Conservation (phyloP, 2,113 vertebrate genomes). For the Barnardius zonarius region DNA sequence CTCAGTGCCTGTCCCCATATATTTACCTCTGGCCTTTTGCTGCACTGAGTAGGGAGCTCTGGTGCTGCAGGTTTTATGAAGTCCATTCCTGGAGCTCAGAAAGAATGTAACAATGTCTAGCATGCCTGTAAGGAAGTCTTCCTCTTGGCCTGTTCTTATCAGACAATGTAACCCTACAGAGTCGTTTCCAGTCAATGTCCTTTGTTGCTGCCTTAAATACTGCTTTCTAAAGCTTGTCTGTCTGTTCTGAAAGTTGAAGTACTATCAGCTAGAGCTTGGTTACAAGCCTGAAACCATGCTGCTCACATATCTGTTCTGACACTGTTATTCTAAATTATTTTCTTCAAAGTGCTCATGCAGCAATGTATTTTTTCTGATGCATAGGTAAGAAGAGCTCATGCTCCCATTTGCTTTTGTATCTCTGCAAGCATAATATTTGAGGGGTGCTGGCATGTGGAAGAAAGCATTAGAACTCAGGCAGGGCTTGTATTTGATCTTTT, state of each 20-base stretch:
- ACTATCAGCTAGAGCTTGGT: neutral
- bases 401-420: neutral
- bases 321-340: neutral
- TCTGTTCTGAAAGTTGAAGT: neutral
- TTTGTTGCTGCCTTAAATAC: neutral
- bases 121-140: neutral
- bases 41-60: neutral
- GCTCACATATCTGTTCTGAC: neutral
- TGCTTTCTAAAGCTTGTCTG: neutral
- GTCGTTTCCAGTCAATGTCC: neutral
- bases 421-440: neutral
- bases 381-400: neutral
- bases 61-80: neutral
- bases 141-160: neutral
- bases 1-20: accelerated
- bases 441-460: neutral
- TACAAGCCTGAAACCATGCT: neutral
- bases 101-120: neutral
- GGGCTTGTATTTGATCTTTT: neutral
- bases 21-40: neutral
- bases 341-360: neutral
- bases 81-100: neutral
- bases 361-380: neutral
- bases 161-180: neutral
- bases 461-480: neutral